Evolutionary conservation across 2,888 invertebrate species (phyloP).

Genomic region (Netelia melanura): DNA sequence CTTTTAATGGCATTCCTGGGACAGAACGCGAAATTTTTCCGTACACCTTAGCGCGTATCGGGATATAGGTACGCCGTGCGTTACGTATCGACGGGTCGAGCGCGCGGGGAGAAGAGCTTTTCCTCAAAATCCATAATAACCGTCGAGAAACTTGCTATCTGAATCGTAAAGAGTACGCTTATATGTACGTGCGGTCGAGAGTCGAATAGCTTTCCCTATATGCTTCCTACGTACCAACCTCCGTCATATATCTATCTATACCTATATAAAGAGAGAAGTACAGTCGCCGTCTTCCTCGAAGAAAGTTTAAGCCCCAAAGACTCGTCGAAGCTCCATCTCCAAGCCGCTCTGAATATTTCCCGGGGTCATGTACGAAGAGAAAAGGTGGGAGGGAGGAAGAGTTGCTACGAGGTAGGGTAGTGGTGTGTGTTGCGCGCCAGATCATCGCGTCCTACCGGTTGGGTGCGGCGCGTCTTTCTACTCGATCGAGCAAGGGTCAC

Average conservation of each 20-base stretch:
- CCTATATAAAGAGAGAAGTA: conserved; percentile 12
- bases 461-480: conserved; percentile 62
- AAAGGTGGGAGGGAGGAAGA: not conserved
- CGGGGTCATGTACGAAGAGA: conserved; percentile 42
- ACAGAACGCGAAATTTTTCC: conserved; percentile 48
- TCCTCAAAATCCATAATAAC: conserved; percentile 58
- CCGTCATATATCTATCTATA: not conserved
- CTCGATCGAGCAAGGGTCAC: conserved; percentile 68
- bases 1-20: conserved; percentile 56
- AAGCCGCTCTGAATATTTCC: conserved; percentile 75
- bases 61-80: not conserved
- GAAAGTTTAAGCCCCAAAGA: conserved; percentile 73
- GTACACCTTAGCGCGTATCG: not conserved
- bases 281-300: conserved; percentile 60
- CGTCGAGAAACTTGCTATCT: conserved; percentile 19
- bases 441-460: conserved; percentile 54
- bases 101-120: conserved; percentile 17
- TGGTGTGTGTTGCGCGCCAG: conserved; percentile 50
- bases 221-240: not conserved
- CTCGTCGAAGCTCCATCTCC: conserved; percentile 69
- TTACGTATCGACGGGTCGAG: conserved; percentile 45
- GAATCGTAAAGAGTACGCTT: conserved; percentile 34
- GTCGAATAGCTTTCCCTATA: conserved; percentile 33
- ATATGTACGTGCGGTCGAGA: conserved; percentile 3
- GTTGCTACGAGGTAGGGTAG: not conserved